These are phyloP conservation scores for Eilema sororculum DNA, from an alignment of 2,888 invertebrate species.

Conservation along the genomic window DNA sequence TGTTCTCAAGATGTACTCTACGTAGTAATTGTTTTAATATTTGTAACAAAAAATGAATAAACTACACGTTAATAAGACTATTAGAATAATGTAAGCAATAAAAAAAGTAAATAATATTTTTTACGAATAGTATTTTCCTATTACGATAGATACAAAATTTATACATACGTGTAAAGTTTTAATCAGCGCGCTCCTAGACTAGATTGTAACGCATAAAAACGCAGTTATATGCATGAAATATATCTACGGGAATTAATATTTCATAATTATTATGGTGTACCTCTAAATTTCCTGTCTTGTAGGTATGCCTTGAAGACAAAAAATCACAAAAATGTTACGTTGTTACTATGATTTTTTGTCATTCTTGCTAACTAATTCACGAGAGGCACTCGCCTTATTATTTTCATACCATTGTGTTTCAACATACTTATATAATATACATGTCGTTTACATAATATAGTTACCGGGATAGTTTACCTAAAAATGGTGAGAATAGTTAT, in stretches of 20 bases:
- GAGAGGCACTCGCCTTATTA: slow-evolving; percentile 58
- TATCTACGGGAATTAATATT: not conserved
- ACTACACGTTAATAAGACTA: not conserved
- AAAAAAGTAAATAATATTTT: not conserved
- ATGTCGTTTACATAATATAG: slow-evolving; percentile 53
- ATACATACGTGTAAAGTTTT: not conserved
- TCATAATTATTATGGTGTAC: not conserved
- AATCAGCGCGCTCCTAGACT: not conserved
- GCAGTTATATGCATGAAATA: not conserved
- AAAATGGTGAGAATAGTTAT: slow-evolving; percentile 58
- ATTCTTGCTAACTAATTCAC: slow-evolving; percentile 63
- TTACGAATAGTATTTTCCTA: not conserved
- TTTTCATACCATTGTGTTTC: slow-evolving; percentile 49
- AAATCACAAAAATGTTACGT: not conserved
- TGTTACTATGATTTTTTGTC: slow-evolving; percentile 65
- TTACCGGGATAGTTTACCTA: slow-evolving; percentile 42
- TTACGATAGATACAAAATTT: not conserved
- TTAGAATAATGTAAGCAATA: not conserved
- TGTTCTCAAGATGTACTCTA: not conserved
- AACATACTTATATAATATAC: slow-evolving; percentile 48
- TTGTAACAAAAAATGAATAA: not conserved
- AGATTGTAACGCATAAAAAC: not conserved
- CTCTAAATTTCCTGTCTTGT: not conserved
- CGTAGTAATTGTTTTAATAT: not conserved
- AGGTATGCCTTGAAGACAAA: not conserved